Base-by-base conservation (phyloP, 2,113 vertebrate genomes). In the Carassius gibelio region DNA sequence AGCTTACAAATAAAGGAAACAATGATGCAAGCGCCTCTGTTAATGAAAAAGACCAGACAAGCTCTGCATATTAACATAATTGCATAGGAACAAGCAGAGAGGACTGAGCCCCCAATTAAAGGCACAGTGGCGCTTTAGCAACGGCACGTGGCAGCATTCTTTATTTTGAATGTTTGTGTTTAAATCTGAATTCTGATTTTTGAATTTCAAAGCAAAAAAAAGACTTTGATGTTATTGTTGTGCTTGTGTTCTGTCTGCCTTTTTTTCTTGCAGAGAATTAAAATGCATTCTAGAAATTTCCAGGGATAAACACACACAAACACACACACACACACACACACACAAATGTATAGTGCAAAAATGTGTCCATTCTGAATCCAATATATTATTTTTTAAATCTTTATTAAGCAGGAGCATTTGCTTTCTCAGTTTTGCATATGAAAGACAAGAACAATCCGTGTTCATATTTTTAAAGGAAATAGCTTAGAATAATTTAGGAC, bases 1-100 rank as follows among this genome's bases (percentile, higher is more conserved):
- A 83, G 84, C 71, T 84, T 90, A 81, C 84, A 92, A 91, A 92
- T 88, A 89, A 92, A 92, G 87, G 89, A 92, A 92, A 91, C 90
- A 92, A 92, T 91, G 90, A 91, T 86, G 86, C 89, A 88, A 85
- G 87, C 87, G 87, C 92, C 89, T 88, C 88, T 88, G 88, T 93
- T 94, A 92, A 94, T 94, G 94, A 96, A 93, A 4, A 79, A 92
- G 91, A 93, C 89, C 93, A 94, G 94, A 95, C 93, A 88, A 93
- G 94, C 90, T 91, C 89, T 87, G 92, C 90, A 91, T 89, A 93
- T 95, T 95, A 94, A 95, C 95, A 95, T 96, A 95, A 96, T 95
- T 96, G 93, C 93, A 95, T 94, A 93, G 94, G 94, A 94, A 91
- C n/a, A 91, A 90, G 89, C 80, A 88, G 86, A 85, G 86, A 89